Percentiles rank a stretch among this genome's conserved stretches.
Evolutionary conservation across 2,888 invertebrate genomes (phyloP).

Genomic region (Lithophane ornitopus): DNA sequence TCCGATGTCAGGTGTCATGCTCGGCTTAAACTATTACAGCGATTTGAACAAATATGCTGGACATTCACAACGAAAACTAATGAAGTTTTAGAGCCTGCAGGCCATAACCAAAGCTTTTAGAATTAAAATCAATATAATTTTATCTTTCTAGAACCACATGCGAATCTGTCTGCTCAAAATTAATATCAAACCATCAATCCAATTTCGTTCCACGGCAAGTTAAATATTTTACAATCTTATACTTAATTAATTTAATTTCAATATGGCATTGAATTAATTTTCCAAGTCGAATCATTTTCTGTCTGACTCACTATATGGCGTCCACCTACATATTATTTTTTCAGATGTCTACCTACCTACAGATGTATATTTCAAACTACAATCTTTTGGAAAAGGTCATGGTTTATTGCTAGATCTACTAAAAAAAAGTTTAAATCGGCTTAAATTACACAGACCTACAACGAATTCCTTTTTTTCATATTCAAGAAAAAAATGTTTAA

Average conservation of each 20-base stretch:
- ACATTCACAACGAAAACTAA: slow-evolving; percentile 21
- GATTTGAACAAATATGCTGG: slow-evolving; percentile 33
- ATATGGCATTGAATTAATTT: slow-evolving; percentile 65
- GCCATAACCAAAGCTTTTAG: background rate
- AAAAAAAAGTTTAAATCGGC: slow-evolving; percentile 28
- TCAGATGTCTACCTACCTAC: slow-evolving; percentile 23
- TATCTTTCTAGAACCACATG: slow-evolving; percentile 3
- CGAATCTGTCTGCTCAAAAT: slow-evolving; percentile 45
- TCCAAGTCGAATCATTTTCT: slow-evolving; percentile 51
- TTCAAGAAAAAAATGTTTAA: background rate
- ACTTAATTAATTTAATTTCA: slow-evolving; percentile 62
- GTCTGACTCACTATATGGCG: slow-evolving; percentile 53
- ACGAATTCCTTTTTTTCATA: background rate
- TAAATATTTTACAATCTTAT: slow-evolving; percentile 37
- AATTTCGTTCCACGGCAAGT: slow-evolving; percentile 69
- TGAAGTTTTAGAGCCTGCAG: slow-evolving; percentile 14
- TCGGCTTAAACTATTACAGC: slow-evolving; percentile 17
- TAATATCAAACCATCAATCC: slow-evolving; percentile 70
- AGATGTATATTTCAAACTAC: slow-evolving; percentile 29
- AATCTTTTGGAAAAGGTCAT: slow-evolving; percentile 41
- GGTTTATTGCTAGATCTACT: background rate
- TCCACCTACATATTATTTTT: slow-evolving; percentile 57
- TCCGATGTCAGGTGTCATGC: slow-evolving; percentile 39
- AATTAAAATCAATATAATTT: slow-evolving; percentile 30
- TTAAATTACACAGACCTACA: slow-evolving; percentile 22